These are phyloP conservation scores for Bradypus variegatus DNA, from an alignment of 2,797 vertebrate species.

Conservation along the genomic window DNA sequence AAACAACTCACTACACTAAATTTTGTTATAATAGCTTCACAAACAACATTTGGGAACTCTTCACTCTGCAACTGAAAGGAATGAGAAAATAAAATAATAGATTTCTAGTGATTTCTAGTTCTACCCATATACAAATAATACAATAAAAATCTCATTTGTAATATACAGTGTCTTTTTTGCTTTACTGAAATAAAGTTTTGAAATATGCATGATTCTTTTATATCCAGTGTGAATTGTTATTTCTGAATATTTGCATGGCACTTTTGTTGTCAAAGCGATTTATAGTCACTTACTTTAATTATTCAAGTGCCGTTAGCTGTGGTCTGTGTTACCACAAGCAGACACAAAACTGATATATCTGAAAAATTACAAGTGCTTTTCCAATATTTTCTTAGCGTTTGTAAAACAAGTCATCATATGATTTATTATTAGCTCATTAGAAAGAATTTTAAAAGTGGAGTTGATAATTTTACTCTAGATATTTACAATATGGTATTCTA, in stretches of 20 bases:
- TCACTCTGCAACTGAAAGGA: neutral
- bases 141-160: neutral
- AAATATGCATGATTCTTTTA: neutral
- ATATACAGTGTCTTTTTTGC: neutral
- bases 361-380: neutral
- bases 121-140: neutral
- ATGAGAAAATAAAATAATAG: neutral
- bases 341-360: neutral
- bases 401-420: neutral
- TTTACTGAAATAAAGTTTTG: neutral
- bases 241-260: neutral
- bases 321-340: neutral
- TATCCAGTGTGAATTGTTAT: neutral
- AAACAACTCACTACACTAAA: neutral
- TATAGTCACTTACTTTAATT: slow-evolving; percentile 11
- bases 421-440: neutral
- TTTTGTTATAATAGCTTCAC: neutral
- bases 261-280: slow-evolving; percentile 29
- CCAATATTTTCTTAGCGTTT: neutral
- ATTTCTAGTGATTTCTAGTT: neutral
- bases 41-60: neutral
- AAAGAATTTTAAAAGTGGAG: neutral
- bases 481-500: neutral
- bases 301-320: neutral
- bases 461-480: neutral